Percentiles rank a stretch among this genome's conserved stretches.
phyloP scores from a whole-genome alignment of 2,888 invertebrate species.

The Iselma pallidipennis region DNA sequence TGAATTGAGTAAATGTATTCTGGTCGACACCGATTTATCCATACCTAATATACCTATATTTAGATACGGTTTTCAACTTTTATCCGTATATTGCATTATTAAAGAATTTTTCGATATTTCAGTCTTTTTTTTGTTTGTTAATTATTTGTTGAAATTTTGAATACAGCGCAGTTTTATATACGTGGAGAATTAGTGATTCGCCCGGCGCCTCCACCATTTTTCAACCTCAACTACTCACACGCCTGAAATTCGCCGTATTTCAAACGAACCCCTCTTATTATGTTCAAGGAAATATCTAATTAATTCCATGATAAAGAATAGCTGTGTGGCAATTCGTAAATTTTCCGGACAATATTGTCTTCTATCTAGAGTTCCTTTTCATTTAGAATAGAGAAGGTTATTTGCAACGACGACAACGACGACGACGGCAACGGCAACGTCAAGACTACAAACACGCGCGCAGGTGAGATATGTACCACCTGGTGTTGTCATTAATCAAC shows the following conservation, averaged over 20 bases:
- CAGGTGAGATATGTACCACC: conserved; percentile 35
- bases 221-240: no score
- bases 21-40: background rate
- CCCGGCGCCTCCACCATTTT: background rate
- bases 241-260: no score
- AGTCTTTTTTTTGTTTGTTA: background rate
- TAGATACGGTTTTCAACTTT: background rate
- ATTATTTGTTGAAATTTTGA: no score
- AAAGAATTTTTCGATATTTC: no score
- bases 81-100: no score
- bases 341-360: conserved; percentile 18
- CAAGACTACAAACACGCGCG: conserved; percentile 20
- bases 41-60: background rate
- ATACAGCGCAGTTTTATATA: no score
- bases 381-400: conserved; percentile 7
- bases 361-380: conserved; percentile 12
- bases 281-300: background rate
- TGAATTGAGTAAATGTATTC: background rate
- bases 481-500: conserved; percentile 36
- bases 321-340: conserved; percentile 2
- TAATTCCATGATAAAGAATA: background rate
- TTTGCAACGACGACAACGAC: no score
- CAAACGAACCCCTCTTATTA: no score
- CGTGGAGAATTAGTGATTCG: no score
- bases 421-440: background rate